phyloP scores from a whole-genome alignment of 2,113 vertebrate genomes.

The Octodon degus region DNA sequence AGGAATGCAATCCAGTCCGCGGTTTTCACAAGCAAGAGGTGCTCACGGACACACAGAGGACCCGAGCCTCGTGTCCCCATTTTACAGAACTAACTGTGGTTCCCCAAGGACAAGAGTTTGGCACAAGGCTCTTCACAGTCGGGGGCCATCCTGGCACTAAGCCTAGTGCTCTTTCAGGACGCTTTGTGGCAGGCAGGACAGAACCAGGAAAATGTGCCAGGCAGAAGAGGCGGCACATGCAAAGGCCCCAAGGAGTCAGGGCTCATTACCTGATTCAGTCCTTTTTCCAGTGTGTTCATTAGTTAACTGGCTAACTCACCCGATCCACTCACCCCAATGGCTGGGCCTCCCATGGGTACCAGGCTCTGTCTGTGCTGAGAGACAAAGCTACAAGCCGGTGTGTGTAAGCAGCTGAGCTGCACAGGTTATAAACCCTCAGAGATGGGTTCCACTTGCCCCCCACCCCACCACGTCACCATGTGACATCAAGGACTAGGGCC shows the following conservation, averaged over 20 bases:
- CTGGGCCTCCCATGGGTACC: background rate
- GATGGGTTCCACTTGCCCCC: background rate
- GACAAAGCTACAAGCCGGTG: background rate
- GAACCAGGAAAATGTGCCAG: background rate
- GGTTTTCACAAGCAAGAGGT: background rate
- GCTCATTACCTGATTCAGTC: background rate
- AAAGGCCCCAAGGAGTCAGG: background rate
- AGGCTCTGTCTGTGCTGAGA: background rate
- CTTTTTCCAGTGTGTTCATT: background rate
- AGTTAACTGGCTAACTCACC: background rate
- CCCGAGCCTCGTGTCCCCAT: background rate
- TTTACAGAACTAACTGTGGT: background rate
- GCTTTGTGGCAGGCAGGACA: background rate
- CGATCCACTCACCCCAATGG: background rate
- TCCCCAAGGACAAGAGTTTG: background rate
- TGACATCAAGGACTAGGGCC: background rate
- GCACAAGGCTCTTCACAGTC: background rate
- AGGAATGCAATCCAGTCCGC: background rate
- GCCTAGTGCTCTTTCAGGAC: background rate
- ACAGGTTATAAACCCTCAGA: background rate
- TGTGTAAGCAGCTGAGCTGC: background rate
- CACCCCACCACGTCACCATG: background rate
- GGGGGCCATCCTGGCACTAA: background rate
- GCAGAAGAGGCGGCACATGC: background rate
- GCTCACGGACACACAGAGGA: rapidly evolving